Conservation (phyloP, 2,797 vertebrate genomes). For the Poecilia gillii region DNA sequence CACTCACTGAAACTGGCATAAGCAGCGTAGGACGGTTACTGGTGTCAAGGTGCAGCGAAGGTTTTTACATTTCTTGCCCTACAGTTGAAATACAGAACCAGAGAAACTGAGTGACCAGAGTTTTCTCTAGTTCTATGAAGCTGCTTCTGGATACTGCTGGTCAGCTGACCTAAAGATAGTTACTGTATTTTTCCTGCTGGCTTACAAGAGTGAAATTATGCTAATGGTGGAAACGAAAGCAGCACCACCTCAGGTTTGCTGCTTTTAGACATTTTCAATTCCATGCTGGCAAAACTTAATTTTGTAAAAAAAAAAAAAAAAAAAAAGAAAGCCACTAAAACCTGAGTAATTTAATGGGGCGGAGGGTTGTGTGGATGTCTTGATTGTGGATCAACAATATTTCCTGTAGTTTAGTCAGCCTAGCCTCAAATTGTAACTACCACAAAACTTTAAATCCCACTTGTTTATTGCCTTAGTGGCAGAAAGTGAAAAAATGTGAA, state of each 20-base stretch:
- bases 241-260: not conserved
- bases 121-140: not conserved
- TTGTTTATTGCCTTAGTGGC: constrained; percentile 37
- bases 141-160: not conserved
- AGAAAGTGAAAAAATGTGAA: constrained; percentile 45
- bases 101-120: not conserved
- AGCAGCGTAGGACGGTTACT: not conserved
- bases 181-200: not conserved
- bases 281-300: not conserved
- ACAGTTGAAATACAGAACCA: not conserved
- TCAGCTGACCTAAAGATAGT: not conserved
- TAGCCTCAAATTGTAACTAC: constrained; percentile 34
- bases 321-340: not conserved
- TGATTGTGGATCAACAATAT: constrained; percentile 32
- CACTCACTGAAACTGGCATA: constrained; percentile 3
- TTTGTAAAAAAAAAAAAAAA: not conserved
- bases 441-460: constrained; percentile 70
- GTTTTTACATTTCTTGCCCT: not conserved
- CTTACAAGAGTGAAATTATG: not conserved
- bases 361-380: not conserved
- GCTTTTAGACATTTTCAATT: not conserved
- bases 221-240: not conserved
- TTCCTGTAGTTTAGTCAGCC: constrained; percentile 31
- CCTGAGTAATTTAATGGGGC: not conserved
- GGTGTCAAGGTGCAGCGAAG: not conserved